Evolutionary conservation across 1,140 invertebrate species (phyloP).

Genomic region (Ectropis grisescens): DNA sequence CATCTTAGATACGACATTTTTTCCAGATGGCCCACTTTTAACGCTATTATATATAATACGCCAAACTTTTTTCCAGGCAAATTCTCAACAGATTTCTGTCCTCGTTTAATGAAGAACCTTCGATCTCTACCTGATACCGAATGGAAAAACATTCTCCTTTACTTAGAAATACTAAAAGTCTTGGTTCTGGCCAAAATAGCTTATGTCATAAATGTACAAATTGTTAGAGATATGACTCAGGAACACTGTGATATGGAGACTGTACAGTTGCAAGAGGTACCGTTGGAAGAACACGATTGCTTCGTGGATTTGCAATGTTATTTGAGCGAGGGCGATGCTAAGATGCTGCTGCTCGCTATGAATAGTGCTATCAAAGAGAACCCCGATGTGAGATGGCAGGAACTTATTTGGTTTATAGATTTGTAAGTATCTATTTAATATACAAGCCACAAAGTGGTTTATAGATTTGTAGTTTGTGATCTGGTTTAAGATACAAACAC

Average conservation of each 20-base stretch:
- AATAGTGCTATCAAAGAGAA: conserved; percentile 44
- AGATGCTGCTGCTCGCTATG: conserved; percentile 33
- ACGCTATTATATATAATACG: no score
- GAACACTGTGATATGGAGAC: conserved; percentile 44
- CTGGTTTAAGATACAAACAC: no score
- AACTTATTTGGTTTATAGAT: conserved; percentile 49
- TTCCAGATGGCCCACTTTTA: no score
- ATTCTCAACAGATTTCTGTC: conserved; percentile 38
- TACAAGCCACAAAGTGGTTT: no score
- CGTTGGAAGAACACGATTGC: conserved; percentile 29
- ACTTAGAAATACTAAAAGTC: conserved; percentile 38
- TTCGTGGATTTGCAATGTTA: conserved; percentile 54
- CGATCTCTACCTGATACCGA: conserved; percentile 30
- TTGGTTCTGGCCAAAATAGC: conserved; percentile 45
- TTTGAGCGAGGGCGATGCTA: conserved; percentile 35
- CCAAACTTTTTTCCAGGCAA: conserved; percentile 52
- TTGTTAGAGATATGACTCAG: conserved; percentile 37
- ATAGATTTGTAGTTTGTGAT: no score
- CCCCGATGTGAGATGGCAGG: conserved; percentile 42
- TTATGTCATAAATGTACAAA: conserved; percentile 57
- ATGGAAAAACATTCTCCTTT: conserved; percentile 42
- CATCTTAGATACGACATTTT: no score
- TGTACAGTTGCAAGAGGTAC: conserved; percentile 44
- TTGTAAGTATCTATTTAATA: conserved; percentile 35
- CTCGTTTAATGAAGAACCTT: conserved; percentile 36